Base-by-base conservation (phyloP, 2,888 invertebrate genomes). In the Apodemia hepburni region DNA sequence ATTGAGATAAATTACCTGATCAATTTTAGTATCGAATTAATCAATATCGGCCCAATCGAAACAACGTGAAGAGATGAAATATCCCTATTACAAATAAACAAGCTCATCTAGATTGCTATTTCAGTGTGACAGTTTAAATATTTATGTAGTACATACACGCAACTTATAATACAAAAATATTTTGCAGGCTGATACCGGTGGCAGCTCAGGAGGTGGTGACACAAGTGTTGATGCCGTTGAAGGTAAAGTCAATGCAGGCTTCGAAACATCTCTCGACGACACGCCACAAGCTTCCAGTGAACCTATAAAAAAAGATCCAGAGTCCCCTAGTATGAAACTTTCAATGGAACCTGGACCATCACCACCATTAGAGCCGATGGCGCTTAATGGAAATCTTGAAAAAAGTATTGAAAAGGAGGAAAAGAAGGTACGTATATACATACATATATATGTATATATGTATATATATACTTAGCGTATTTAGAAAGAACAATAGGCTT, bases 211-310 rank as follows among this genome's bases (percentile, higher is more conserved):
- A 22, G n/a, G 59, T 22, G 27, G 27, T 2, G 59, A 22, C 12
- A 27, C 59, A 42, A 11, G 5, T 15, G 35, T 11, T 33, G 11
- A 17, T 22, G 3, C n/a, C 22, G 58, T 17, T 11, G 62, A 35
- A 18, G 58, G 62, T 33, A 58, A 62, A n/a, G 49, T 62, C 1
- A 62, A 59, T 33, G 17, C 35, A 22, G 62, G 58, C 7, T 62
- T 62, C 15, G 62, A 62, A 12, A 9, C 59, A 59, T 51, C 29
- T 15, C 12, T 22, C 18, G 51, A 61, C 33, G 51, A 35, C 15
- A 8, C 15, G 9, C 49, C 17, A 35, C 51, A 33, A 15, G n/a
- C 45, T 45, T 45, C 22, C 15, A 17, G 33, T 18, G 61, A 60
- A 59, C 38, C 59, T 42, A 45, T 45, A 27, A 27, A 12, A 33